Evolutionary conservation across 2,888 invertebrate genomes (phyloP), one percentile per base, ranked within the genome.

Genomic region (Tribolium freemani): DNA sequence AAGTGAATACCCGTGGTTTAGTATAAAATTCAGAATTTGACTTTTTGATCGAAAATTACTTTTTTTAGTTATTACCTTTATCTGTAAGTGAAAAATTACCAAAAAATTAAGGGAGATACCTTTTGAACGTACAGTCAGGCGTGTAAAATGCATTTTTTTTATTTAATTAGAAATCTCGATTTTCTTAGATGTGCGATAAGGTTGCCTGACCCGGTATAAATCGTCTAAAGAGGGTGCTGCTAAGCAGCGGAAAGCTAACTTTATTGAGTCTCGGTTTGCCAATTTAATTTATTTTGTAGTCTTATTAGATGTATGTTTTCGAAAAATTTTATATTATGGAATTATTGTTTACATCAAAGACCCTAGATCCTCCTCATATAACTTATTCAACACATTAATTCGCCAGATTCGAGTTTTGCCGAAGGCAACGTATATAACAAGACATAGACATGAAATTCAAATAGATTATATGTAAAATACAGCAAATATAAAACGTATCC

Each of bases 351-450:
- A 67, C 67, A 71, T 71, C 60, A 54, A 72, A 54, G 68, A 67
- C 71, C 67, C 61, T 60, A 13, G 31, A 30, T 48, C 11, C 46
- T 72, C 60, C 45, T 53, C 54, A 60, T 26, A 61, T 67, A 72
- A 72, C 67, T 71, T 72, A 72, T 68, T 72, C 71, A 72, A 60
- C 54, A 67, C 45, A 71, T 71, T 71, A 71, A 71, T 67, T 66
- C 71, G 71, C 58, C 57, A 60, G 71, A 71, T 72, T 72, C 53
- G 67, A 46, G 54, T 68, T 68, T 72, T 10, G 56, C 71, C 61
- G 30, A 16, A 54, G 71, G 71, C 67, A 51, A 57, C 56, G 46
- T 56, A 53, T 58, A 71, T 71, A 71, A 71, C 71, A 72, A 72
- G 71, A 68, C 54, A 66, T 60, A 68, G 67, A 72, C 66, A 71